Conservation (phyloP, 1,140 invertebrate species). For the Papilio polyxenes region DNA sequence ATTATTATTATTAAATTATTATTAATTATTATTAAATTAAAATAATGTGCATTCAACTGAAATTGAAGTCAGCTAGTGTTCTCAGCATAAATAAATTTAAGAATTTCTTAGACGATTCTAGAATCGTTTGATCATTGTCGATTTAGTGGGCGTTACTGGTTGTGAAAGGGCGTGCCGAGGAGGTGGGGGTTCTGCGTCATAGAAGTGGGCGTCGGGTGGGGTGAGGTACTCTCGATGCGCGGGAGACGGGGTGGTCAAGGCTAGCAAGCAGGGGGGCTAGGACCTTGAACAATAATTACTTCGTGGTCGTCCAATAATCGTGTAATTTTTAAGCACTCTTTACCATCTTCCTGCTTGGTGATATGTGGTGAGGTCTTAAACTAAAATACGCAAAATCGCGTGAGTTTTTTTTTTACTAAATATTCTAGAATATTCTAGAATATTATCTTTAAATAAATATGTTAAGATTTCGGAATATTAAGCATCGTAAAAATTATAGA, state of each 20-base stretch:
- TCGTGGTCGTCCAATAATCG: no score
- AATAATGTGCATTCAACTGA: not conserved
- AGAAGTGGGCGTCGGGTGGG: not conserved
- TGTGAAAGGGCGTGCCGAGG: not conserved
- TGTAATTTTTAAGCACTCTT: not conserved
- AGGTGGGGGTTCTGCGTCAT: not conserved
- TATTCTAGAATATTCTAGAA: no score
- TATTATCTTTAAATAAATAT: no score
- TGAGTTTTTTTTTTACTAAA: no score
- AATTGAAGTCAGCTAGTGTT: not conserved
- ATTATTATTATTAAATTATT: not conserved
- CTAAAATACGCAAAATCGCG: no score
- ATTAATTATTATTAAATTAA: not conserved
- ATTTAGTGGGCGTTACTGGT: not conserved
- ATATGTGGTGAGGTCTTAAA: no score
- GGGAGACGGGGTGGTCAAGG: slow-evolving; percentile 5
- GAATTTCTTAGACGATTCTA: not conserved
- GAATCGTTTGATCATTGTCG: slow-evolving; percentile 4
- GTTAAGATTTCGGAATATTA: no score
- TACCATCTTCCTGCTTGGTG: no score
- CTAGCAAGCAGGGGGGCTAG: not conserved
- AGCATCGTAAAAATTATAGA: no score
- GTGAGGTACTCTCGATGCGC: not conserved
- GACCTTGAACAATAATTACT: not conserved
- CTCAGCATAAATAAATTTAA: not conserved